These are phyloP conservation scores for Propithecus perrieri DNA, from an alignment of 2,797 vertebrate species.

Conservation along the genomic window DNA sequence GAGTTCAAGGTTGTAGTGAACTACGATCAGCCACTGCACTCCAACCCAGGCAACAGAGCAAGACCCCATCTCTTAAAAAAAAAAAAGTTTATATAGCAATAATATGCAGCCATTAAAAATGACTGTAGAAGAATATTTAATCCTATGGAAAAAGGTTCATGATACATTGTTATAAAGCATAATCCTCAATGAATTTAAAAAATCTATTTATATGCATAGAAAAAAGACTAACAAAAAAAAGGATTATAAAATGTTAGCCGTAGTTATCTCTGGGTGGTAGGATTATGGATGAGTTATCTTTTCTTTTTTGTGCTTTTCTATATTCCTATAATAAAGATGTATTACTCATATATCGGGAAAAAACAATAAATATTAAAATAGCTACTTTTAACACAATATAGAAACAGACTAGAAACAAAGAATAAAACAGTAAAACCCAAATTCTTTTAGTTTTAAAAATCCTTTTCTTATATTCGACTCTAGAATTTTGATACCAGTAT, in stretches of 20 bases:
- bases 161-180: neutral
- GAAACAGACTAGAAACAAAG: neutral
- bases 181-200: constrained; percentile 30
- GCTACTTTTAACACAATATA: neutral
- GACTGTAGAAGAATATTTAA: constrained; percentile 37
- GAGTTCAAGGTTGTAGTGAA: neutral
- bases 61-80: neutral
- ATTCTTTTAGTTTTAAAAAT: neutral
- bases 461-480: neutral
- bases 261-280: neutral
- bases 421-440: neutral
- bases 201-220: neutral
- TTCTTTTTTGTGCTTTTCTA: neutral
- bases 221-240: constrained; percentile 16
- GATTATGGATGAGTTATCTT: neutral
- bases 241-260: constrained; percentile 15
- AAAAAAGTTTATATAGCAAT: neutral
- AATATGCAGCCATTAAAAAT: constrained; percentile 29
- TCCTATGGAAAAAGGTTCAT: neutral
- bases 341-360: neutral
- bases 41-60: neutral
- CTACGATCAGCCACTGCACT: neutral
- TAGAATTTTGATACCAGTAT: neutral
- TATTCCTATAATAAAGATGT: neutral
- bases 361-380: constrained; percentile 2